Conservation (phyloP, 2,797 vertebrate genomes). For the Neostethus bicornis region DNA sequence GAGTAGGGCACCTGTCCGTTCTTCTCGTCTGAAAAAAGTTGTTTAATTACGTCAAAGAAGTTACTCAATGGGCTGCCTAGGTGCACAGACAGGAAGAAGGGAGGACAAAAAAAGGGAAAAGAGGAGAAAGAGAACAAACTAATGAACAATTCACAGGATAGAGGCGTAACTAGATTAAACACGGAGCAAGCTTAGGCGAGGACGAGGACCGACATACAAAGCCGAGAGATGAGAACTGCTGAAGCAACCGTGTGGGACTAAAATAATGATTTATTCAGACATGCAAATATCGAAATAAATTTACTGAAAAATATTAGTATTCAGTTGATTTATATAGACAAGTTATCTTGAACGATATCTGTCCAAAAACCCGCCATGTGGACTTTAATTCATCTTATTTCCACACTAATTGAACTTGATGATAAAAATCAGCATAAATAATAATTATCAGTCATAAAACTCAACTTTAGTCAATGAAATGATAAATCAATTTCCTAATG, state of each 20-base stretch:
- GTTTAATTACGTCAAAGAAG: conserved; percentile 99
- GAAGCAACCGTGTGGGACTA: conserved; percentile 7
- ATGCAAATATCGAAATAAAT: conserved; percentile 38
- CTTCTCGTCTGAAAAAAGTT: conserved; percentile 99
- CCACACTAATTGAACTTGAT: too few relatives aligned
- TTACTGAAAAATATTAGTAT: conserved; percentile 5
- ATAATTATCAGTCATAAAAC: too few relatives aligned
- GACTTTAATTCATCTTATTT: too few relatives aligned
- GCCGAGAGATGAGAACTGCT: conserved; percentile 39
- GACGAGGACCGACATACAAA: conserved; percentile 70
- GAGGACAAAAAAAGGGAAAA: conserved; percentile 44
- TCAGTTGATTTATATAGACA: too few relatives aligned
- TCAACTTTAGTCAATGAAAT: too few relatives aligned
- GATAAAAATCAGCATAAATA: too few relatives aligned
- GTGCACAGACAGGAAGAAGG: conserved; percentile 88
- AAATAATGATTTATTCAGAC: conserved; percentile 3
- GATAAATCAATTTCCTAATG: too few relatives aligned
- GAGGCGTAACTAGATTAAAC: conserved; percentile 61
- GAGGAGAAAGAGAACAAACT: conserved; percentile 77
- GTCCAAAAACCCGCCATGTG: too few relatives aligned
- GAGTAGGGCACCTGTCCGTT: conserved; percentile 94
- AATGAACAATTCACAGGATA: conserved; percentile 86
- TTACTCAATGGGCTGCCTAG: conserved; percentile 97
- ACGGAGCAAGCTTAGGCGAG: conserved; percentile 62
- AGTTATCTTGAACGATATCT: too few relatives aligned